Evolutionary conservation across 2,888 invertebrate species (phyloP), one percentile per base, ranked within the genome.

Genomic region (Trachelus tabidus): DNA sequence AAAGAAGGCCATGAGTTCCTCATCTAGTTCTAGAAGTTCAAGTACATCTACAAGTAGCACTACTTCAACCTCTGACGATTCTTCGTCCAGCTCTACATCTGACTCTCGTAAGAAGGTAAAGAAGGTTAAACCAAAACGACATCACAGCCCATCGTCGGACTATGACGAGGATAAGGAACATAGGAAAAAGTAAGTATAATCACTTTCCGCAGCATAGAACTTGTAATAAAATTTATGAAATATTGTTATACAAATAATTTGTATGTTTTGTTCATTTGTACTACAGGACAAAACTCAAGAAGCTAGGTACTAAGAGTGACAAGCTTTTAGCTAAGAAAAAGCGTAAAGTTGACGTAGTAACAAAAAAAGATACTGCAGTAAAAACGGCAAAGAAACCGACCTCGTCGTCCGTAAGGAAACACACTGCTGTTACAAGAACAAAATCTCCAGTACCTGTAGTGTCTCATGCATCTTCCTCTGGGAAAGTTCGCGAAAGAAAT

Each of bases 101-200:
- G 94, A 95, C 83, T 93, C 93, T 0, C 91, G 92, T 23, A 91
- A 91, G 82, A 91, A 91, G 81, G 85, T 87, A 12, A 90, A 91
- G 83, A 93, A 93, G 76, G 92, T 93, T 75, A 94, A 94, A 87
- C 89, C 93, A 69, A 94, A 94, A 89, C 92, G 94, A 68, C 93
- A 94, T 86, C 94, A 94, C 1, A 94, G 94, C 86, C 94, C 93
- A 30, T 94, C 95, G 12, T 95, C 96, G 4, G 95, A 95, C 82
- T 93, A 93, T 77, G 94, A 94, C 83, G 92, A 93, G 69, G 94
- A 94, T 86, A 94, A 94, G 87, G 92, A 93, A 82, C 85, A 92
- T 34, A 91, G 88, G 56, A 89, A 88, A 82, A 89, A 90, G 88
- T 85, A 83, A 86, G 86, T 82, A 73, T 34, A 23, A 71, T 71